Percentiles rank a stretch among this genome's conserved stretches.
Evolutionary conservation across 2,797 vertebrate species (phyloP).

Genomic region (Clarias laeviceps): DNA sequence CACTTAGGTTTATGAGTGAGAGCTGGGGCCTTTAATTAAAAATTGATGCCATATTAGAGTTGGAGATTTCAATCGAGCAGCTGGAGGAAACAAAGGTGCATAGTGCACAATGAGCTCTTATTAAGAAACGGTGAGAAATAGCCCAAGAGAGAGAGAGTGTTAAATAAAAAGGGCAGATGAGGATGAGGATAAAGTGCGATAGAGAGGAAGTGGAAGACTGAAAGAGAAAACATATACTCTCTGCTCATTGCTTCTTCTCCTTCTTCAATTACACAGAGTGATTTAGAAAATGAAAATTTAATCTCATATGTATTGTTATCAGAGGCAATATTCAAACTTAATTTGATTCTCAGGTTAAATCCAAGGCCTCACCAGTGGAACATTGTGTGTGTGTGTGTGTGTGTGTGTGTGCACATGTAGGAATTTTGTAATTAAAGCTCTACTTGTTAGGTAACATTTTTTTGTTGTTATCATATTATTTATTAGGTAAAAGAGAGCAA

Average conservation of each 20-base stretch:
- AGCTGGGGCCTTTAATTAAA: constrained; percentile 76
- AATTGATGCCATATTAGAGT: constrained; percentile 77
- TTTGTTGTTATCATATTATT: neutral
- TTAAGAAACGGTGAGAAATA: constrained; percentile 54
- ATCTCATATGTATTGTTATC: constrained; percentile 56
- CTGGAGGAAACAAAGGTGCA: constrained; percentile 58
- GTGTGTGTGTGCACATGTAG: neutral
- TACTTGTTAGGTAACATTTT: neutral
- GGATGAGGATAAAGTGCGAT: neutral
- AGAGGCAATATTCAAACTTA: constrained; percentile 51
- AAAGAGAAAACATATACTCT: constrained; percentile 11
- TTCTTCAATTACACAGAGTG: constrained; percentile 50
- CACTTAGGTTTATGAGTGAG: constrained; percentile 69
- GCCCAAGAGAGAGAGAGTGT: neutral
- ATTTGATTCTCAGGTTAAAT: constrained; percentile 53
- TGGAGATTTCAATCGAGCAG: constrained; percentile 72
- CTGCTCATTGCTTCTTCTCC: constrained; percentile 24
- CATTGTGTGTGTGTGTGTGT: constrained; percentile 3
- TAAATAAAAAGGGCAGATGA: constrained; percentile 19
- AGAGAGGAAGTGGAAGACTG: constrained; percentile 7
- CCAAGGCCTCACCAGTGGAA: constrained; percentile 19
- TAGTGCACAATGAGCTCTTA: constrained; percentile 62
- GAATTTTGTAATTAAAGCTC: neutral
- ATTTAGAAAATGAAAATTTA: constrained; percentile 56
- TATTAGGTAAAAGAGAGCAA: neutral